These are phyloP conservation scores for Clunio marinus DNA, from an alignment of 2,888 invertebrate species.

Conservation along the genomic window DNA sequence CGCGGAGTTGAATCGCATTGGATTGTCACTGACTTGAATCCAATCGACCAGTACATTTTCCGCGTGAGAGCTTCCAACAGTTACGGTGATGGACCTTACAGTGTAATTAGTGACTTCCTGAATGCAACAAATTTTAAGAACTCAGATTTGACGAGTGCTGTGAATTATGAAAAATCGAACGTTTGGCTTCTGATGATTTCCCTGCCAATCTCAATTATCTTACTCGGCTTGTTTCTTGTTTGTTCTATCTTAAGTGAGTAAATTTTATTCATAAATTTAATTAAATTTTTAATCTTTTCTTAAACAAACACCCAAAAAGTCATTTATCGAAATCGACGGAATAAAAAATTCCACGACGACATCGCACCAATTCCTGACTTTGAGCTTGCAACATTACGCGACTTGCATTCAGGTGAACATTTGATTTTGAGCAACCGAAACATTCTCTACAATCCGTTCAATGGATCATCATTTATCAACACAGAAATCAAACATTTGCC, in stretches of 20 bases:
- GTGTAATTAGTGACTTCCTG: slow-evolving; percentile 61
- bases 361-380: slow-evolving; percentile 64
- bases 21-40: slow-evolving; percentile 63
- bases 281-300: no score
- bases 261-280: slow-evolving; percentile 11
- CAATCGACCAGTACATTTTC: slow-evolving; percentile 63
- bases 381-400: slow-evolving; percentile 80
- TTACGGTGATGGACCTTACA: slow-evolving; percentile 78
- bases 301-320: no score
- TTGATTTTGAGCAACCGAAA: slow-evolving; percentile 77
- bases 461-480: slow-evolving; percentile 60
- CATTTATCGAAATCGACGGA: slow-evolving; percentile 53
- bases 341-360: slow-evolving; percentile 45
- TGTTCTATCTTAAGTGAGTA: slow-evolving; percentile 44
- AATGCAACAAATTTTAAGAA: slow-evolving; percentile 51
- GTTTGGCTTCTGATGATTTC: not conserved
- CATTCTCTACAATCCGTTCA: slow-evolving; percentile 64
- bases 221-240: slow-evolving; percentile 59
- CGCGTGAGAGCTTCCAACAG: slow-evolving; percentile 73
- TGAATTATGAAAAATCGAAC: slow-evolving; percentile 6
- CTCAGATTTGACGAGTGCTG: slow-evolving; percentile 41
- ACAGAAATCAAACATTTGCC: slow-evolving; percentile 76
- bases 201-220: not conserved
- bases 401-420: slow-evolving; percentile 62
- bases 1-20: slow-evolving; percentile 80